A percentile compares a stretch with the other conserved stretches of the same genome.
Evolutionary conservation across 2,113 vertebrate species (phyloP).

Genomic region (Xiphophorus maculatus): DNA sequence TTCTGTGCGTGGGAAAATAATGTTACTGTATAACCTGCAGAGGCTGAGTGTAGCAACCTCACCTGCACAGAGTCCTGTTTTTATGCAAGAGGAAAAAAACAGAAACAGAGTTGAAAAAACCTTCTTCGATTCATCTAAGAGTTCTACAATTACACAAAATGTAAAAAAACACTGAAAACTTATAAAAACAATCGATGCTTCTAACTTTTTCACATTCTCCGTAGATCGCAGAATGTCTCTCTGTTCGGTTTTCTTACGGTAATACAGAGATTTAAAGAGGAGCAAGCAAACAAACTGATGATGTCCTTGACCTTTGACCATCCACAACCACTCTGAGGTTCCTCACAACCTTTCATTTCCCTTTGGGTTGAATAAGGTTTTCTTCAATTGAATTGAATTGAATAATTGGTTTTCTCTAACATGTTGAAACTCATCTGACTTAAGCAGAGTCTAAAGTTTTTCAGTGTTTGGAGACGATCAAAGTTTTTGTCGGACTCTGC

Average conservation of each 20-base stretch:
- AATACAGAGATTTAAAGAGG: too few relatives aligned
- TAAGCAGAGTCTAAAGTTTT: background rate
- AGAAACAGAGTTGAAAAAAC: background rate
- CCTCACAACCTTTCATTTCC: too few relatives aligned
- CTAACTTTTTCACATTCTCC: background rate
- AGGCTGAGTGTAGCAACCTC: background rate
- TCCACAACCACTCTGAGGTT: too few relatives aligned
- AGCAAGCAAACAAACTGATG: too few relatives aligned
- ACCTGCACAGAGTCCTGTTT: background rate
- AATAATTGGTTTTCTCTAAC: background rate
- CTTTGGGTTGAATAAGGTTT: too few relatives aligned
- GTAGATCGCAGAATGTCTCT: too few relatives aligned
- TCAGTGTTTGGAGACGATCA: too few relatives aligned
- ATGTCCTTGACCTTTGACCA: too few relatives aligned
- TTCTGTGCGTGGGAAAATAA: constrained; percentile 24
- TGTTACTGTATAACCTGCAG: constrained; percentile 14
- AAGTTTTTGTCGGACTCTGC: too few relatives aligned
- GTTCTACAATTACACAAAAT: background rate
- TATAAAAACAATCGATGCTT: background rate
- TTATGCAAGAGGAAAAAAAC: background rate
- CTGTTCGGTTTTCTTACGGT: too few relatives aligned
- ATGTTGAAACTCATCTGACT: background rate
- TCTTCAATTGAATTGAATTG: too few relatives aligned
- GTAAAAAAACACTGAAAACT: background rate
- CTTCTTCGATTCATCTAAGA: background rate